Base-by-base conservation (phyloP, 2,113 vertebrate genomes). In the Rafetus swinhoei region DNA sequence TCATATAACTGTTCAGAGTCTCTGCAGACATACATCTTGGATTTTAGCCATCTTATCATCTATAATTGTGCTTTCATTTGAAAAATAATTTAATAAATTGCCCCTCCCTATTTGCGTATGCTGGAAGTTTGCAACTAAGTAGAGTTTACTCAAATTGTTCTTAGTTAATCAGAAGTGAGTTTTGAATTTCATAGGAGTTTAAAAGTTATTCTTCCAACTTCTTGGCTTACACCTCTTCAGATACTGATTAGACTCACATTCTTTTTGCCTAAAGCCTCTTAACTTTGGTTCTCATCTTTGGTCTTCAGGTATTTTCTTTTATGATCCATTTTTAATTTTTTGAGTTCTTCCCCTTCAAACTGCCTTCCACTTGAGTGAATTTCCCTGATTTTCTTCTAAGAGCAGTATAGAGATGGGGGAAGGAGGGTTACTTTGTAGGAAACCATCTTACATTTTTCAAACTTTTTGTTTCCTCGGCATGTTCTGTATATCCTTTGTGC, bases 31-130 rank as follows among this genome's bases (percentile, higher is more conserved):
- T 90, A 0, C 25, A 10, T 53, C 87, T 90, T 27, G 1, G 55
- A 1, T 19, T 2, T 35, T 45, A 9, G 10, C 5, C 22, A 18
- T 76, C 2, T 0, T 1, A 25, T 35, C 85, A 52, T 39, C 54
- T 80, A 6, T 35, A 15, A 22, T 2, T 60, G 0, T 32, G 7
- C 18, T 21, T 87, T 80, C 53, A 1, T 24, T 87, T 65, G 82
- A 90, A 69, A 9, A 4, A 24, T n/a, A 10, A 65, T 6, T 27
- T 2, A 60, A 12, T 60, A 32, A 57, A 4, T 21, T 88, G n/a
- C 19, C 15, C 54, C 15, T 90, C 22, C n/a, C 39, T 76, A 45
- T 11, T 62, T 54, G 1, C 39, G 18, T 0, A 0, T 15, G 35
- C 52, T 22, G 55, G 13, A 3, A 45, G 6, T 89, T 80, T 89